phyloP scores from a whole-genome alignment of 2,888 invertebrate species.

The Ganaspis brasiliensis region DNA sequence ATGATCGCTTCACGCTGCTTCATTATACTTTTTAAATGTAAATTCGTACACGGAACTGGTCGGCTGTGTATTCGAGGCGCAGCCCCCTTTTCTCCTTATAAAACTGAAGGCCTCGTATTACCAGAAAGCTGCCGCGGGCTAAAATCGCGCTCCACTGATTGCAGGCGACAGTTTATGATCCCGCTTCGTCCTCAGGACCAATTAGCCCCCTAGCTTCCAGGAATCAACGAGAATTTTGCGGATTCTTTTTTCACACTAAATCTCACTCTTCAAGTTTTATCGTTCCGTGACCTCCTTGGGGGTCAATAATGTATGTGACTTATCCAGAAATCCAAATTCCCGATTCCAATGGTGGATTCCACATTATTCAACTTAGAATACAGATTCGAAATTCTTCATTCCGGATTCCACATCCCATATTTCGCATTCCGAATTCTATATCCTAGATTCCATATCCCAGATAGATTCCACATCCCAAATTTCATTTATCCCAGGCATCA shows the following conservation, averaged over 20 bases:
- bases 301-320: too few species aligned
- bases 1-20: slow-evolving; percentile 80
- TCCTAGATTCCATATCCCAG: too few species aligned
- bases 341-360: too few species aligned
- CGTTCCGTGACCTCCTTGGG: slow-evolving; percentile 54
- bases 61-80: slow-evolving; percentile 55
- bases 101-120: slow-evolving; percentile 69
- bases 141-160: slow-evolving; percentile 75
- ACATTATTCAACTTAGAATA: too few species aligned
- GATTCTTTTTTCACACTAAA: slow-evolving; percentile 1
- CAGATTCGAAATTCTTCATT: too few species aligned
- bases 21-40: slow-evolving; percentile 81
- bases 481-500: too few species aligned
- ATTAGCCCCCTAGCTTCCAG: slow-evolving; percentile 78
- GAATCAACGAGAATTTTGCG: slow-evolving; percentile 63
- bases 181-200: slow-evolving; percentile 74
- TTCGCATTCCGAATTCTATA: too few species aligned
- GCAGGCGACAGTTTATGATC: slow-evolving; percentile 80
- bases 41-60: slow-evolving; percentile 77
- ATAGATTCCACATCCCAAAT: too few species aligned
- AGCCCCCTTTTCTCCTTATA: slow-evolving; percentile 70
- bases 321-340: too few species aligned
- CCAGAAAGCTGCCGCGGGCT: slow-evolving; percentile 64
- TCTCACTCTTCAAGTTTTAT: slow-evolving; percentile 50
- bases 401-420: too few species aligned